Evolutionary conservation across 2,797 vertebrate genomes (phyloP).

Genomic region (Vipera ursinii): DNA sequence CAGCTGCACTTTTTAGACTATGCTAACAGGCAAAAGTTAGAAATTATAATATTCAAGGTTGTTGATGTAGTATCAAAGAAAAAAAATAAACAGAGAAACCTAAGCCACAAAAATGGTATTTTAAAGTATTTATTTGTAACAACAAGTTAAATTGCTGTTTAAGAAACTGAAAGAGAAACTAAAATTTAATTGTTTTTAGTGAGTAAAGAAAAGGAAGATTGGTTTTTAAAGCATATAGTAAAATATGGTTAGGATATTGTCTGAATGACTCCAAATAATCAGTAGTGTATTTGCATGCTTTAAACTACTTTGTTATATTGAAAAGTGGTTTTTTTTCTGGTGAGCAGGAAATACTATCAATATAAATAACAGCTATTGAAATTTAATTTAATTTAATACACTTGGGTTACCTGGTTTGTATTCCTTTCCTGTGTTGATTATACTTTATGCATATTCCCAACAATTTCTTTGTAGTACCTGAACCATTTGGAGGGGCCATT

Average conservation of each 20-base stretch:
- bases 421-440: neutral
- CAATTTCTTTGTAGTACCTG: constrained; percentile 79
- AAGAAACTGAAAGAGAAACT: neutral
- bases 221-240: neutral
- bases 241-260: neutral
- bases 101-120: neutral
- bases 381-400: neutral
- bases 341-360: neutral
- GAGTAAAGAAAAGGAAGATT: neutral
- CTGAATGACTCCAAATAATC: neutral
- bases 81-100: neutral
- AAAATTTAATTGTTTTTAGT: neutral
- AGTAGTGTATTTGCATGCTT: neutral
- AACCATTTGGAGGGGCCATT: constrained; percentile 96
- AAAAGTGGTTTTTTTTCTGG: neutral
- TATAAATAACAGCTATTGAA: neutral
- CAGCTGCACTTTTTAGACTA: neutral
- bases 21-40: neutral
- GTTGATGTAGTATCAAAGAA: neutral
- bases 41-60: neutral
- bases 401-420: neutral
- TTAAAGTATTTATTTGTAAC: neutral
- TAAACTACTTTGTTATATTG: neutral
- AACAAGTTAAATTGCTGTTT: neutral
- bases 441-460: neutral